Evolutionary conservation across 2,888 invertebrate genomes (phyloP).

Genomic region (Carterocephalus palaemon): DNA sequence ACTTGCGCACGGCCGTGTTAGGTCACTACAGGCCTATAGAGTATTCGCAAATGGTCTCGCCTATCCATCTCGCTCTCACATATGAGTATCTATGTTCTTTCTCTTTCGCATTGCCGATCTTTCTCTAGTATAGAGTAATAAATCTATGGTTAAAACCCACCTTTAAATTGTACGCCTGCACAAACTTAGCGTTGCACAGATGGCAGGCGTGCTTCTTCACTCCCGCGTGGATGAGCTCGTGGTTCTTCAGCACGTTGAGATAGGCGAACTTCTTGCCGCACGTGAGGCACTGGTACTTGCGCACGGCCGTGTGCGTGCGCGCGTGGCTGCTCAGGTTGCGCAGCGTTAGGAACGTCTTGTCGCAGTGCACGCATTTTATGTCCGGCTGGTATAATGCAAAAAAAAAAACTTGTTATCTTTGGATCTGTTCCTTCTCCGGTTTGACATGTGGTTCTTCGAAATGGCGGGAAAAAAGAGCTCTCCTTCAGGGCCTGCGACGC

Average conservation of each 20-base stretch:
- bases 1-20: constrained; percentile 78
- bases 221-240: constrained; percentile 84
- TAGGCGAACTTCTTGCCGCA: constrained; percentile 83
- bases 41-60: too few species aligned
- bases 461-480: too few species aligned
- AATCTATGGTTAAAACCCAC: constrained; percentile 39
- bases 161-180: constrained; percentile 69
- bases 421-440: too few species aligned
- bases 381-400: constrained; percentile 74
- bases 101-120: too few species aligned
- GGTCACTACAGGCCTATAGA: too few species aligned
- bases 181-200: constrained; percentile 81
- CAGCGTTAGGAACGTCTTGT: constrained; percentile 73
- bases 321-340: constrained; percentile 80
- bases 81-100: too few species aligned
- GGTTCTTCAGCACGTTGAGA: constrained; percentile 83
- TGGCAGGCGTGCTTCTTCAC: constrained; percentile 84
- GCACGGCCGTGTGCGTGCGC: constrained; percentile 78
- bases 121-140: too few species aligned
- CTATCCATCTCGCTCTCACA: too few species aligned
- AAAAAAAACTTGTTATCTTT: too few species aligned
- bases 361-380: constrained; percentile 68
- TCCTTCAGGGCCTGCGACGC: too few species aligned
- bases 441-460: too few species aligned
- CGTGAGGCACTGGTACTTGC: constrained; percentile 79